phyloP scores from a whole-genome alignment of 2,888 invertebrate species.

The Charanyca ferruginea region DNA sequence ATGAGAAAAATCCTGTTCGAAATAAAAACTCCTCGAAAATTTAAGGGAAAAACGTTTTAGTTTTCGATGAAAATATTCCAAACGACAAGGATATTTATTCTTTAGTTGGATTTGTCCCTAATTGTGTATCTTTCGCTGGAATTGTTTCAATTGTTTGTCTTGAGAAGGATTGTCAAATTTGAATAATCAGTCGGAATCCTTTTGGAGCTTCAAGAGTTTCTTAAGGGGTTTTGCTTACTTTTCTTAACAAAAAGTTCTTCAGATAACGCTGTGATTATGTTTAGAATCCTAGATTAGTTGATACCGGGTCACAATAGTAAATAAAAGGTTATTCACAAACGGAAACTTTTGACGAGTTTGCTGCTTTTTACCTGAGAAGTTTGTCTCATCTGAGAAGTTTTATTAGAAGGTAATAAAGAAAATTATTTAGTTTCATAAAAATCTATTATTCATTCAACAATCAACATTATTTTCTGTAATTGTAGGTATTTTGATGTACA shows the following conservation, averaged over 20 bases:
- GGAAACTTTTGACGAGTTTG: conserved; percentile 14
- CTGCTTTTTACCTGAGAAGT: not conserved
- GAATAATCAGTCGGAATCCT: conserved; percentile 67
- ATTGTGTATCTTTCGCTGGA: conserved; percentile 76
- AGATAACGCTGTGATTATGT: conserved; percentile 56
- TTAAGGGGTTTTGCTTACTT: conserved; percentile 44
- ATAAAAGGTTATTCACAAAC: conserved; percentile 26
- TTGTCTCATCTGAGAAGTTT: not conserved
- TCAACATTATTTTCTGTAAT: no score
- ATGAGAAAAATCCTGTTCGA: conserved; percentile 28
- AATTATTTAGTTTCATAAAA: no score
- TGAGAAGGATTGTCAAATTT: conserved; percentile 71
- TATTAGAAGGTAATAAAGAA: not conserved
- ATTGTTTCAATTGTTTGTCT: conserved; percentile 73
- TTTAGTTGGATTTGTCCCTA: conserved; percentile 69
- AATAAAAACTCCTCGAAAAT: conserved; percentile 39
- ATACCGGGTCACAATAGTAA: conserved; percentile 24
- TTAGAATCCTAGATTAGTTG: conserved; percentile 42
- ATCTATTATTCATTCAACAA: no score
- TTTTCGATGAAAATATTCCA: conserved; percentile 53
- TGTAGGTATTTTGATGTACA: no score
- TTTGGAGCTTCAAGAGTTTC: conserved; percentile 50
- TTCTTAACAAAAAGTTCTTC: conserved; percentile 46
- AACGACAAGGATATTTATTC: conserved; percentile 66
- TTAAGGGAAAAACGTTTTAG: conserved; percentile 40